Base-by-base conservation (phyloP, 2,113 vertebrate species). In the Hiodon alosoides region DNA sequence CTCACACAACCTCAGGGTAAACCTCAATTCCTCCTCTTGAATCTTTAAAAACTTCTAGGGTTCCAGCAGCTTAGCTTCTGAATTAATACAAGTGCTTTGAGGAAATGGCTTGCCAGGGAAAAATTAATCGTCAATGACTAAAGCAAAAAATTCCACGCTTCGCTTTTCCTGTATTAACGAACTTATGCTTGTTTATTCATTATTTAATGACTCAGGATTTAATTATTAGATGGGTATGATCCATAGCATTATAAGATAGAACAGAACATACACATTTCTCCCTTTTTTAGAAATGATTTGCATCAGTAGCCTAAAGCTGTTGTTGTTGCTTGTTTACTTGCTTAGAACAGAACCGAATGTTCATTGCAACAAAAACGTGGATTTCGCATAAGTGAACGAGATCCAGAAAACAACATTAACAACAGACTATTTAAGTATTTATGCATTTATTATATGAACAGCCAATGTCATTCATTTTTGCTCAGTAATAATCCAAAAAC, bases 121-220 rank as follows among this genome's bases (percentile, higher is more conserved):
- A 57, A 6, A 47, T 17, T 65, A 81, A 59, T 73, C 61, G 73
- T 55, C 11, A 10, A 13, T 75, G 72, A 80, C 75, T 79, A 71
- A n/a, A 67, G 48, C 66, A 3, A 53, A 66, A 77, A 60, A 71
- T 69, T 69, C 47, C 48, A 66, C 51, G 65, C 61, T 67, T 67
- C 68, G 16, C 75, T 77, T 62, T 60, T 52, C 17, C 53, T 76
- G 61, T 50, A 76, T 78, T 9, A 76, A 75, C 76, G 67, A 69
- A 66, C 59, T 72, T 70, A 71, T 58, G 64, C 13, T 57, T 50
- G 52, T 62, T 75, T n/a, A 31, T 69, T 62, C 60, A 53, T 69
- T 64, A 69, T 60, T 76, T 61, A 71, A 69, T 46, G 16, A 51
- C 67, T 14, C 6, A 60, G 65, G 67, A 79, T 79, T 67, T 67